Conservation (phyloP, 1,140 invertebrate genomes). For the Drosophila nikananu region DNA sequence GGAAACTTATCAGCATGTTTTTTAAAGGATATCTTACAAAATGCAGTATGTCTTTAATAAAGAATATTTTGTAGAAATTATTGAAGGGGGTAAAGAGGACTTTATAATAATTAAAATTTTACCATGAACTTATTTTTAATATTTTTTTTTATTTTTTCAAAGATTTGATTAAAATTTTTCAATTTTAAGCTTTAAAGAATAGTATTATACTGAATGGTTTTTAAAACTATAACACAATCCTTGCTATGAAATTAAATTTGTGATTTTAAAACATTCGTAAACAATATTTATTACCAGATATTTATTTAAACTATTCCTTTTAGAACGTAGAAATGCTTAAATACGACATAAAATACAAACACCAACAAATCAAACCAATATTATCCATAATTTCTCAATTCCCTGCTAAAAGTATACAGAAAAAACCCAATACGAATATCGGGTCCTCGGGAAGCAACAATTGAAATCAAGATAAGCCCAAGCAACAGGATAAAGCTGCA, state of each 20-base stretch:
- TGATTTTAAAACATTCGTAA: background rate
- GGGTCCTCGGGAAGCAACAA: constrained; percentile 32
- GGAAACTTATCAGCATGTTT: background rate
- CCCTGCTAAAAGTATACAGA: background rate
- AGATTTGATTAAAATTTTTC: no score
- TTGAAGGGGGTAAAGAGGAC: background rate
- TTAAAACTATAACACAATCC: background rate
- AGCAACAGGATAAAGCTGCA: constrained; percentile 65
- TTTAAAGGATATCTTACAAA: background rate
- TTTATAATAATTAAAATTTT: background rate
- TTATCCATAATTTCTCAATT: constrained; percentile 37
- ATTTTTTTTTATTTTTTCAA: no score
- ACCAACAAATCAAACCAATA: background rate
- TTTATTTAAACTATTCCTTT: background rate
- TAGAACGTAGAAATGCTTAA: background rate
- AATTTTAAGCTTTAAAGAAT: no score
- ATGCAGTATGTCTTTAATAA: background rate
- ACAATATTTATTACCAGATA: background rate
- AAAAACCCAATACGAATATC: constrained; percentile 10
- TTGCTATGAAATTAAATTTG: background rate
- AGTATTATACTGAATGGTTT: no score
- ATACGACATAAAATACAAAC: background rate
- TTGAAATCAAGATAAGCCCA: constrained; percentile 69
- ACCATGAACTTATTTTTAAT: background rate
- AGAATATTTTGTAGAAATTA: background rate